Evolutionary conservation across 2,797 vertebrate genomes (phyloP).

Genomic region (Gymnoscopelus microlampas): DNA sequence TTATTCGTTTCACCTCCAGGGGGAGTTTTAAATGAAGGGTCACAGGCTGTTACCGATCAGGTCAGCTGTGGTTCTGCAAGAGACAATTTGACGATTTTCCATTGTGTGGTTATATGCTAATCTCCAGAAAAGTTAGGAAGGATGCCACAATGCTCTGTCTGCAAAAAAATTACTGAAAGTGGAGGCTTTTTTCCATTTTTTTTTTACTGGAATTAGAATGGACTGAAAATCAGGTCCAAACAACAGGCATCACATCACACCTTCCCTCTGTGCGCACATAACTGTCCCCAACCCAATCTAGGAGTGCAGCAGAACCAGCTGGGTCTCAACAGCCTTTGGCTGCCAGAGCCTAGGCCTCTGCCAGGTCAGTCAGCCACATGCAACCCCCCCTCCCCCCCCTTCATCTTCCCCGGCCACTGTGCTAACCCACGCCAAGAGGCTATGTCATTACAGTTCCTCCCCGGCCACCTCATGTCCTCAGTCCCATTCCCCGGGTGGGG

Average conservation of each 20-base stretch:
- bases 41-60: constrained; percentile 39
- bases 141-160: background rate
- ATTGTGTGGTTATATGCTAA: too few species aligned
- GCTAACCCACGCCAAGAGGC: too few species aligned
- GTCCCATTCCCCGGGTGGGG: too few species aligned
- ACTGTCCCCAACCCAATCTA: constrained; percentile 25
- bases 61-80: constrained; percentile 38
- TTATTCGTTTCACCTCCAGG: constrained; percentile 34
- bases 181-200: background rate
- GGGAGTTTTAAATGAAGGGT: constrained; percentile 11
- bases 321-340: constrained; percentile 25
- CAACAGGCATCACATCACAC: background rate
- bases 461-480: too few species aligned
- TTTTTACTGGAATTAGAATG: background rate
- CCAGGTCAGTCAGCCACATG: constrained; percentile 20
- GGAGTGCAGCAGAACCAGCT: constrained; percentile 30
- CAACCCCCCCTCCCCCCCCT: constrained; percentile 13
- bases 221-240: constrained; percentile 1
- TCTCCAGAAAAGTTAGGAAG: too few species aligned
- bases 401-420: too few species aligned
- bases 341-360: constrained; percentile 11
- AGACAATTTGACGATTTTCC: constrained; percentile 1
- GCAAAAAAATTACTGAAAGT: too few species aligned
- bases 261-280: constrained; percentile 16
- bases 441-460: too few species aligned